These are phyloP conservation scores for Zosterops lateralis DNA, from an alignment of 2,113 vertebrate species.

Conservation along the genomic window DNA sequence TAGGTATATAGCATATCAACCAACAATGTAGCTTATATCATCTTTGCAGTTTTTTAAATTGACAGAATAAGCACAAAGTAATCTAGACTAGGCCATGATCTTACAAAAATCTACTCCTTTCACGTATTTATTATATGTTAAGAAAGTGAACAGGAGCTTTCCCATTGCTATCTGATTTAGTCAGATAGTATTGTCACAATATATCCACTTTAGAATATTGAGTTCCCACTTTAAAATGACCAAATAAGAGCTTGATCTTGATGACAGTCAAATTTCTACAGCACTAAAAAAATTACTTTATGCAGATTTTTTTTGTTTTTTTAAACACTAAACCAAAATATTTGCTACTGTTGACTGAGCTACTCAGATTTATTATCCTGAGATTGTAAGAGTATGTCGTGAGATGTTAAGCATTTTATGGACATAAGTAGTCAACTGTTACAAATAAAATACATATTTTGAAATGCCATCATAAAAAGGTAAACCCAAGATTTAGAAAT, in stretches of 20 bases:
- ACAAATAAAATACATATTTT: slow-evolving; percentile 48
- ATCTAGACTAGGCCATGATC: background rate
- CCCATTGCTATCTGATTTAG: background rate
- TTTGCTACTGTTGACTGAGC: background rate
- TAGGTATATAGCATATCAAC: background rate
- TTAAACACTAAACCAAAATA: background rate
- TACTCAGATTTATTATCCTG: background rate
- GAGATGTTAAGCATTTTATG: slow-evolving; percentile 38
- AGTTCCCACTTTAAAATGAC: background rate
- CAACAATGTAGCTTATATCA: background rate
- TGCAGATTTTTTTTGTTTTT: background rate
- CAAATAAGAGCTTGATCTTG: slow-evolving; percentile 26
- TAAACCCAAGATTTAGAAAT: slow-evolving; percentile 57
- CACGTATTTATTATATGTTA: background rate
- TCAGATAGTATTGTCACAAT: background rate
- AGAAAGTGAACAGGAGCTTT: slow-evolving; percentile 5
- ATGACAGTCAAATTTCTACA: background rate
- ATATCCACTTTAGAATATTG: background rate
- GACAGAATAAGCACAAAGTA: background rate
- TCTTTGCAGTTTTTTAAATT: background rate
- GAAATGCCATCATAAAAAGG: slow-evolving; percentile 51
- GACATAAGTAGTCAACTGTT: slow-evolving; percentile 49
- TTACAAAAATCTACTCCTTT: background rate
- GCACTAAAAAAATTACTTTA: background rate
- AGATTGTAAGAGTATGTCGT: background rate